Percentiles rank a stretch among this genome's conserved stretches.
phyloP scores from a whole-genome alignment of 23 tunicate genomes.

The Trididemnum miniatum region DNA sequence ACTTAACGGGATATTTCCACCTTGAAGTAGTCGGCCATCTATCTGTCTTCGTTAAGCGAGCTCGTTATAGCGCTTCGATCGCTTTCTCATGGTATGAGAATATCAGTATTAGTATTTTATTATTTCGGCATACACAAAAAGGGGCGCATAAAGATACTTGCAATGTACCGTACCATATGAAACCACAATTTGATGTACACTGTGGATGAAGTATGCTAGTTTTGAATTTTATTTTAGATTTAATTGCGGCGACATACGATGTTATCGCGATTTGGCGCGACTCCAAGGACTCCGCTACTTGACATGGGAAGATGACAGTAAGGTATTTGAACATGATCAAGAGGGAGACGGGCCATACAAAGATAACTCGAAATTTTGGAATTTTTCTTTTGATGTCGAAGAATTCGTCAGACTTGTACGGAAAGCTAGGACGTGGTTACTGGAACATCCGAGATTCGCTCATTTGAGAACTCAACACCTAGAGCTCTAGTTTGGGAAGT shows the following conservation, averaged over 20 bases:
- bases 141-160: too few relatives aligned
- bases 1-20: too few relatives aligned
- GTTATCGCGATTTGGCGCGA: constrained; percentile 75
- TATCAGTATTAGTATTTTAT: too few relatives aligned
- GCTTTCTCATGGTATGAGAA: too few relatives aligned
- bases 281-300: constrained; percentile 69
- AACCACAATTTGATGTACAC: too few relatives aligned
- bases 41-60: too few relatives aligned
- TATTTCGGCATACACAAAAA: too few relatives aligned
- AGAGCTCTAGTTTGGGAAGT: too few relatives aligned
- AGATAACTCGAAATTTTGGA: constrained; percentile 78
- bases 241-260: constrained; percentile 80
- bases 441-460: constrained; percentile 45
- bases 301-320: constrained; percentile 59
- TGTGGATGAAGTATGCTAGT: too few relatives aligned
- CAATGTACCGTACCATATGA: too few relatives aligned
- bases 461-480: constrained; percentile 20
- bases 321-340: constrained; percentile 30
- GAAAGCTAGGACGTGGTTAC: constrained; percentile 42
- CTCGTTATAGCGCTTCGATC: too few relatives aligned
- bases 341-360: constrained; percentile 51
- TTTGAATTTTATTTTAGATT: constrained; percentile 49
- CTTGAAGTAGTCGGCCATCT: too few relatives aligned
- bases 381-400: constrained; percentile 62
- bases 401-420: constrained; percentile 52